Percentiles rank a stretch among this genome's conserved stretches.
Conservation (phyloP, 92 coral and sea anemone genomes). For the Paramuricea clavata region DNA sequence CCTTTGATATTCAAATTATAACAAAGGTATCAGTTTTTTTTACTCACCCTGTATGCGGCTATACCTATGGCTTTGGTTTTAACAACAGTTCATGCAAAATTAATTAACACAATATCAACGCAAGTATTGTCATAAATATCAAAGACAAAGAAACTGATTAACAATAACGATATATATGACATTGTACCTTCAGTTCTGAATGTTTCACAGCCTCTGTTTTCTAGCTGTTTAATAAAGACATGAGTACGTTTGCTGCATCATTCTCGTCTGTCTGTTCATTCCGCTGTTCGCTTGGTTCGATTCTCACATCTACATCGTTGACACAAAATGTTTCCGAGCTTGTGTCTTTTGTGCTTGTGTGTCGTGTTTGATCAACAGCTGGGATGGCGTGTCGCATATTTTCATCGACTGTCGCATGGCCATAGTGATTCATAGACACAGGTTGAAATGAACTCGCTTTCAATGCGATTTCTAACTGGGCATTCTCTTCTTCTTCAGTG, state of each 20-base stretch:
- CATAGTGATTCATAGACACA: not conserved
- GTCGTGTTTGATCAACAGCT: not conserved
- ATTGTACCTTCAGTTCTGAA: no score
- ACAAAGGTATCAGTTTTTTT: no score
- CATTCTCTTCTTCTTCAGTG: not conserved
- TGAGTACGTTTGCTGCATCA: not conserved
- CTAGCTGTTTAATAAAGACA: not conserved
- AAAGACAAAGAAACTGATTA: no score
- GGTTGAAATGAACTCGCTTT: slow-evolving; percentile 16
- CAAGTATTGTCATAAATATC: no score
- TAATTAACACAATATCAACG: no score
- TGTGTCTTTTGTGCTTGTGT: no score
- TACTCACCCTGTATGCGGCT: no score
- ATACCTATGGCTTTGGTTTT: no score
- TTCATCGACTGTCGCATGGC: not conserved
- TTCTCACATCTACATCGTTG: not conserved
- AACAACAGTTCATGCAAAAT: no score
- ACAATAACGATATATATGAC: no score
- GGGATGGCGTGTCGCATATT: not conserved
- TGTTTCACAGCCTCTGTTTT: no score
- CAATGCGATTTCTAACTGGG: not conserved
- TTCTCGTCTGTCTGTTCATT: not conserved
- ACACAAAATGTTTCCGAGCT: not conserved
- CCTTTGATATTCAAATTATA: no score
- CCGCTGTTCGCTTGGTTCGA: not conserved